Base-by-base conservation (phyloP, 2,888 invertebrate species). In the Ditula angustiorana region DNA sequence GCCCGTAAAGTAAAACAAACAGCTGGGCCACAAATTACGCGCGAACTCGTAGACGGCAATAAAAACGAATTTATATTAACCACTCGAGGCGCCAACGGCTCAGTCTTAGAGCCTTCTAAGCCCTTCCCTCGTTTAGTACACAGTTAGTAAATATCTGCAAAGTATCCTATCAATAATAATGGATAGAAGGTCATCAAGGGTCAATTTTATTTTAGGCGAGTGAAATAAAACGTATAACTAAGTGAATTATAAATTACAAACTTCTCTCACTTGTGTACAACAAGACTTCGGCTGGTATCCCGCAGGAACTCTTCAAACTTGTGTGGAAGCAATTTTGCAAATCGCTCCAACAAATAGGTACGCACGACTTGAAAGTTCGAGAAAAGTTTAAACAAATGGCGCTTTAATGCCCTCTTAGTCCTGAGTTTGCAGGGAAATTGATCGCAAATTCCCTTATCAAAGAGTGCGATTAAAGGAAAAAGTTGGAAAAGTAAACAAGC, bases 271-370 rank as follows among this genome's bases (percentile, higher is more conserved):
- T 76, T 75, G 67, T 58, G 72, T 69, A 77, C 78, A 81, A 76
- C 75, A 78, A 79, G 71, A 81, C 74, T 75, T 74, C 21, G 61
- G 72, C 76, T 79, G 80, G 79, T 78, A 83, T 71, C 70, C 78
- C 75, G 61, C 74, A 75, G 75, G 71, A 69, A 69, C 70, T 52
- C 60, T 60, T 62, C 63, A 63, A 74, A 71, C 68, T 73, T 68
- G 71, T 72, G 61, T 76, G 77, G 79, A 80, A 83, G 81, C 79
- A 84, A 86, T 86, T 87, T 84, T 73, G 77, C 77, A 79, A 86
- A 83, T 81, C 83, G 83, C 80, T 82, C 76, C 76, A 80, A 76
- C 79, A 80, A 83, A 81, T 63, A 63, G 63, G 58, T 85, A 83
- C 82, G 82, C 78, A 86, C 75, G 70, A 76, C 71, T 81, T 74